Percentiles rank a stretch among this genome's conserved stretches.
Conservation (phyloP, 2,113 vertebrate genomes). For the Struthidea cinerea region DNA sequence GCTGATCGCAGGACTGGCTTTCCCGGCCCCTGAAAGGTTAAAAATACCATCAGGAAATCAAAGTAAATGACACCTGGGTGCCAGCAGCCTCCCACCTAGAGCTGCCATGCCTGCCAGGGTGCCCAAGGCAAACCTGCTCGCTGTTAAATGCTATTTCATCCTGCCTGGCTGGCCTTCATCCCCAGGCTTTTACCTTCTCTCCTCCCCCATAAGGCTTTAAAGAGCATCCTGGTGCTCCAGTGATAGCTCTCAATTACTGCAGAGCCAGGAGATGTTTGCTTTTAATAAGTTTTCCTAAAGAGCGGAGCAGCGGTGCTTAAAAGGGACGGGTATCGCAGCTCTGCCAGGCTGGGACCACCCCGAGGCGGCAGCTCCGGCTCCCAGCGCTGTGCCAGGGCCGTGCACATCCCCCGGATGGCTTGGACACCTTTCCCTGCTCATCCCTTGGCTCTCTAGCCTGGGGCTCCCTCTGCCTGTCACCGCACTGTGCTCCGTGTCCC, state of each 20-base stretch:
- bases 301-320: not conserved
- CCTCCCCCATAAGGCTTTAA: not conserved
- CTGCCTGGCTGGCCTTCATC: not conserved
- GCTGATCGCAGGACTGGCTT: not conserved
- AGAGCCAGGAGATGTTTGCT: not conserved
- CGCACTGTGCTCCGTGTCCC: rapidly evolving
- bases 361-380: rapidly evolving
- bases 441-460: not conserved
- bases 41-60: not conserved
- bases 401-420: not conserved
- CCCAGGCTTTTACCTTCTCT: not conserved
- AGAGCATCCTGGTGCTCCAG: not conserved
- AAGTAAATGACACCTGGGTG: not conserved
- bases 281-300: not conserved
- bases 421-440: not conserved
- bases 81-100: not conserved
- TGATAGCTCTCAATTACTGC: not conserved
- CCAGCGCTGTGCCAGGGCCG: rapidly evolving
- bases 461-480: slow-evolving; percentile 35
- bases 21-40: not conserved
- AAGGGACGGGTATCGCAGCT: not conserved
- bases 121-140: not conserved
- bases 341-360: not conserved
- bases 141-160: not conserved
- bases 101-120: not conserved